Evolutionary conservation across 2,797 vertebrate genomes (phyloP), one percentile per base, ranked within the genome.

Genomic region (Chelon auratus): DNA sequence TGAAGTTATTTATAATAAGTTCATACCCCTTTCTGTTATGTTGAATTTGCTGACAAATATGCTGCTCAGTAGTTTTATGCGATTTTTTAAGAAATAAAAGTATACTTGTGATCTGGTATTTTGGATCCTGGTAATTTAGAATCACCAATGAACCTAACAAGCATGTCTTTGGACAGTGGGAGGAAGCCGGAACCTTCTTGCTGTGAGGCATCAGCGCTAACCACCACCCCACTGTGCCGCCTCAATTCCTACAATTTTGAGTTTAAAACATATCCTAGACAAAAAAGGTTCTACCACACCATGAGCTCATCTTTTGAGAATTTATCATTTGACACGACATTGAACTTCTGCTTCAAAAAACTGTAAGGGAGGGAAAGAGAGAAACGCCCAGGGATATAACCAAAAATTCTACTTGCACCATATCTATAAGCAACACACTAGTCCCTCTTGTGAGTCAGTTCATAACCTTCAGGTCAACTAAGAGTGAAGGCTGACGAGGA

Each of bases 381-480:
- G 20, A 81, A 78, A 74, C 17, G 66, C 78, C 76, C 22, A 20
- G 60, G 64, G 80, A 78, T 20, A 79, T 62, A 24, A 64, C 9
- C 55, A 45, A 47, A 72, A 40, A 74, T 53, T 77, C 62, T 62
- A 17, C 64, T 71, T 11, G 26, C 26, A 1, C 20, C 51, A 45
- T 18, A 30, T 70, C 45, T 55, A 20, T 37, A 37, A 26, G 52
- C 62, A 72, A 53, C 59, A 37, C 24, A 17, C 57, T 15, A 2
- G 0, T 58, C 68, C 56, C 53, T 9, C 50, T 33, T 75, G 62
- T 77, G 73, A 68, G 73, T 62, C 45, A 59, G 24, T 45, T 30
- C 20, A 8, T 17, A 74, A 86, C 74, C 79, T 68, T 20, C 37
- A 70, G 86, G 77, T 84, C 85, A 75, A 63, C 30, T 15, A 17